phyloP scores from a whole-genome alignment of 2,888 invertebrate species.

The Clepsis dumicolana region DNA sequence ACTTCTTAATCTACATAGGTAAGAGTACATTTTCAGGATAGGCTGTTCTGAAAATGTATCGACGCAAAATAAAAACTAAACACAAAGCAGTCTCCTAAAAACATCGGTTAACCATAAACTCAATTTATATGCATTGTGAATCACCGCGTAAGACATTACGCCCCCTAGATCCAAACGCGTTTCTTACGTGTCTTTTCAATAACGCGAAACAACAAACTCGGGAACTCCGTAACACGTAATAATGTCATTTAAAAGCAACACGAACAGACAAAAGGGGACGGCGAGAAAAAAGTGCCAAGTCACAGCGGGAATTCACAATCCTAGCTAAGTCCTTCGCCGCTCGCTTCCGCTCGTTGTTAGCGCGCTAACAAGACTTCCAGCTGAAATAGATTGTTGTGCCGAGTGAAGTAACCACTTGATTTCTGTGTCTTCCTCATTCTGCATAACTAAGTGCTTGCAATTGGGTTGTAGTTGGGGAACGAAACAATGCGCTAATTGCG shows the following conservation, averaged over 20 bases:
- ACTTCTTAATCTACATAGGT: too few species aligned
- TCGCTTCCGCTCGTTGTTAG: slow-evolving; percentile 49
- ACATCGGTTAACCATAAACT: slow-evolving; percentile 46
- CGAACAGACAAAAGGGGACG: slow-evolving; percentile 57
- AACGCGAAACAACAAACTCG: slow-evolving; percentile 52
- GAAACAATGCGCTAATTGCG: slow-evolving; percentile 25
- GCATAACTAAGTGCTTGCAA: slow-evolving; percentile 51
- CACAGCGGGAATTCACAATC: slow-evolving; percentile 56
- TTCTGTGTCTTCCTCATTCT: slow-evolving; percentile 53
- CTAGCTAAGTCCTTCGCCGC: slow-evolving; percentile 47
- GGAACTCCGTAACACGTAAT: slow-evolving; percentile 52
- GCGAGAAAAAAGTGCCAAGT: slow-evolving; percentile 58
- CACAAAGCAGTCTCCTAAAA: slow-evolving; percentile 26
- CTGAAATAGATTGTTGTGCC: slow-evolving; percentile 53
- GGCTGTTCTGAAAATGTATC: background rate
- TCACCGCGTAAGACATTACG: slow-evolving; percentile 42
- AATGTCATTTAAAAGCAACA: slow-evolving; percentile 56
- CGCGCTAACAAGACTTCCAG: slow-evolving; percentile 55
- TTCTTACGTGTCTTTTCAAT: slow-evolving; percentile 56
- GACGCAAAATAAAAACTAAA: background rate
- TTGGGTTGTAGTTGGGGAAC: slow-evolving; percentile 47
- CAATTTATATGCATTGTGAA: slow-evolving; percentile 49
- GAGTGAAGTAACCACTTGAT: slow-evolving; percentile 58
- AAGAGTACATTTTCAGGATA: too few species aligned
- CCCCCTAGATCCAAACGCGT: slow-evolving; percentile 49